These are phyloP conservation scores for Rhea pennata DNA, from an alignment of 2,113 vertebrate species.

Conservation along the genomic window DNA sequence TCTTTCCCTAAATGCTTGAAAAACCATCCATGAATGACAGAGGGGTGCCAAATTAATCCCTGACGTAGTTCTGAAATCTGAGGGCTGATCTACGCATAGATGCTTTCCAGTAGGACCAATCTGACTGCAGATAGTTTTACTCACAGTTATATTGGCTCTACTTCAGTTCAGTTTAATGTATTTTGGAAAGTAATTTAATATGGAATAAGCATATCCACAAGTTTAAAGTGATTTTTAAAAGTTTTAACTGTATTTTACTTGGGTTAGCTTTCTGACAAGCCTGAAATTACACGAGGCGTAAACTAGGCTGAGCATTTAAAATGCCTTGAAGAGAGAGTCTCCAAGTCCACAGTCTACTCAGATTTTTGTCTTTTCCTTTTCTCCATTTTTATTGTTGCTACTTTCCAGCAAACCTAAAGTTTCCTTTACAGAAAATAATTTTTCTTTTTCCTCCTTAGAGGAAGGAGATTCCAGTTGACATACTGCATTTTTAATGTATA, in stretches of 20 bases:
- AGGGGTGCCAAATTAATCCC: background rate
- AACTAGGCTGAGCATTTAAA: background rate
- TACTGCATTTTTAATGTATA: fast-evolving
- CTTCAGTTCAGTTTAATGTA: background rate
- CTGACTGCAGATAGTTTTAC: background rate
- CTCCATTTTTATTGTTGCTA: background rate
- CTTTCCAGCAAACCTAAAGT: background rate
- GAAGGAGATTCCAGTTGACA: background rate
- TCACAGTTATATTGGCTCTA: background rate
- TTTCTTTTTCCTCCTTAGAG: background rate
- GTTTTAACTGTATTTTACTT: background rate
- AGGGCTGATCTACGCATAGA: background rate
- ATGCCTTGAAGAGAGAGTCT: background rate
- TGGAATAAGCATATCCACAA: background rate
- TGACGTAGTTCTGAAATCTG: background rate
- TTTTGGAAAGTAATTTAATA: background rate
- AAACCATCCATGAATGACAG: background rate
- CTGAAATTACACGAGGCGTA: background rate
- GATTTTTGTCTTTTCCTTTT: background rate
- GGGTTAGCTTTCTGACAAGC: background rate
- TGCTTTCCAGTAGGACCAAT: background rate
- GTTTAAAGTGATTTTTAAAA: background rate
- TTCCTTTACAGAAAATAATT: background rate
- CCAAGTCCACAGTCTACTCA: background rate
- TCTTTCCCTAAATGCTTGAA: background rate